Conservation (phyloP, 1,140 invertebrate genomes). For the Platyscapa corneri region DNA sequence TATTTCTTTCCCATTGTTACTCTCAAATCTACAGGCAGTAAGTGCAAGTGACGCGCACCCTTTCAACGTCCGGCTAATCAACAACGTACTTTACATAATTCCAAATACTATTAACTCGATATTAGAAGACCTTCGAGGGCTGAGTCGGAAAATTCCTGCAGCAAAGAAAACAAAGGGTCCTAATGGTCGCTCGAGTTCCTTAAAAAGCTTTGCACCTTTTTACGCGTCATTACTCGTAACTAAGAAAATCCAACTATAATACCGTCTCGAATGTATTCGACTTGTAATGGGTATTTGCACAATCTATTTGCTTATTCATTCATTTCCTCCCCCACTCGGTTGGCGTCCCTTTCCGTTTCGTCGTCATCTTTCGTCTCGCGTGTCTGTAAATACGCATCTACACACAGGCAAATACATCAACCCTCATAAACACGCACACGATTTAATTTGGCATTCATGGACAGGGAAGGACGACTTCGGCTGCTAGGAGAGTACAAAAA, state of each 20-base stretch:
- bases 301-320: constrained; percentile 51
- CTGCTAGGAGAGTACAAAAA: not conserved
- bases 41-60: too few relatives aligned
- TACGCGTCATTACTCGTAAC: not conserved
- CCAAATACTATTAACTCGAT: too few relatives aligned
- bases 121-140: too few relatives aligned
- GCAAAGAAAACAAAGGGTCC: too few relatives aligned
- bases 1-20: too few relatives aligned
- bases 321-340: constrained; percentile 8
- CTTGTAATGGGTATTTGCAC: constrained; percentile 39
- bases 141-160: not conserved
- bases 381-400: not conserved
- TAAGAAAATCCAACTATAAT: constrained; percentile 19
- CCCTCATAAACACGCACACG: constrained; percentile 15
- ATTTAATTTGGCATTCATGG: constrained; percentile 28
- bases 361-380: constrained; percentile 4
- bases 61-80: too few relatives aligned
- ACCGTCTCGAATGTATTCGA: constrained; percentile 9
- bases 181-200: not conserved
- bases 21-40: too few relatives aligned
- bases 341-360: not conserved
- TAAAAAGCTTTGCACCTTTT: not conserved
- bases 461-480: not conserved
- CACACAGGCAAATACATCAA: not conserved
- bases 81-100: not conserved